A percentile compares a stretch with the other conserved stretches of the same genome.
These are phyloP conservation scores for Plusia festucae DNA, from an alignment of 2,888 invertebrate species.

Conservation along the genomic window DNA sequence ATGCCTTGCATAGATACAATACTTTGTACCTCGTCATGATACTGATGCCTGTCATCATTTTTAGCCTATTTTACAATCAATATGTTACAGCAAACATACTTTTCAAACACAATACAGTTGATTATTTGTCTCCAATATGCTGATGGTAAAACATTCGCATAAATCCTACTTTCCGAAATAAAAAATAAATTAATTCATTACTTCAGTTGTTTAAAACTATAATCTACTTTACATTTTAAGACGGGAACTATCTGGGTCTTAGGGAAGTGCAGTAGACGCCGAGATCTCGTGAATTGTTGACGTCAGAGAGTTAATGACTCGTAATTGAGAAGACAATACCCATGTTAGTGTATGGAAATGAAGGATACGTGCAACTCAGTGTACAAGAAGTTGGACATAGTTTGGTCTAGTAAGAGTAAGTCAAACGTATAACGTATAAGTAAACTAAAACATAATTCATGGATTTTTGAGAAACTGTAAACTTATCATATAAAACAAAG, in stretches of 20 bases:
- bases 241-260: neutral
- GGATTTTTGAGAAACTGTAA: neutral
- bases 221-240: neutral
- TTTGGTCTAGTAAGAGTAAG: neutral
- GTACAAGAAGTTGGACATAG: neutral
- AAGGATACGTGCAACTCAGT: slow-evolving; percentile 2
- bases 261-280: slow-evolving; percentile 12
- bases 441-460: no score
- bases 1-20: slow-evolving; percentile 1
- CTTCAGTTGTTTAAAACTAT: no score
- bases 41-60: neutral
- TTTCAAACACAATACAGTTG: neutral
- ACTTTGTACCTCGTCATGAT: neutral
- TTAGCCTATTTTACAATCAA: neutral
- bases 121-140: no score
- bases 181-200: no score
- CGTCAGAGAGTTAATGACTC: slow-evolving; percentile 56
- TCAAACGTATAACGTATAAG: no score
- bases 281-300: slow-evolving; percentile 40
- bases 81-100: neutral
- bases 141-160: no score
- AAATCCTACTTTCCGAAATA: no score
- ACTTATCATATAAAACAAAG: no score
- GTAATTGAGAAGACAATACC: slow-evolving; percentile 50
- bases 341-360: slow-evolving; percentile 29